These are phyloP conservation scores for Typhlichthys subterraneus DNA, from an alignment of 2,797 vertebrate species.

Conservation along the genomic window DNA sequence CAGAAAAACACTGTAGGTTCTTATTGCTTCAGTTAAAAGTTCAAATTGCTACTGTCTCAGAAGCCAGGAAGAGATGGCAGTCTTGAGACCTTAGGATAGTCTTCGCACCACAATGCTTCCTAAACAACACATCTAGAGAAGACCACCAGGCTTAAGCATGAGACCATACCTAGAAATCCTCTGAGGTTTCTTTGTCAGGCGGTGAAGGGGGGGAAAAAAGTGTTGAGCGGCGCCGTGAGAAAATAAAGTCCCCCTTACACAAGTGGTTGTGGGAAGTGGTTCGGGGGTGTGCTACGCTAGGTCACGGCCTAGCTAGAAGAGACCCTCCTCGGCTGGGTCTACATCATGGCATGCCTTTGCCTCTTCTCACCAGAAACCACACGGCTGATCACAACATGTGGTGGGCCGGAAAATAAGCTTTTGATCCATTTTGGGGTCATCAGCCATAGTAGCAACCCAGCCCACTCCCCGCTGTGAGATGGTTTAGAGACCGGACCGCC, in stretches of 20 bases:
- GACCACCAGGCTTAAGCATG: neutral
- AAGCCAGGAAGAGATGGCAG: constrained; percentile 7
- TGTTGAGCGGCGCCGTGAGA: too few relatives aligned
- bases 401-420: neutral
- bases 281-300: too few relatives aligned
- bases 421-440: neutral
- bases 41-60: constrained; percentile 4
- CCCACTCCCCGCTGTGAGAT: neutral
- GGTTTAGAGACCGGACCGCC: neutral
- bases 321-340: too few relatives aligned
- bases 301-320: too few relatives aligned
- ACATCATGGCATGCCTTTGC: neutral
- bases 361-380: neutral
- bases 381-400: neutral
- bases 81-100: neutral
- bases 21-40: constrained; percentile 15
- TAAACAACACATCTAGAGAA: neutral
- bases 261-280: too few relatives aligned
- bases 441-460: neutral
- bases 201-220: too few relatives aligned
- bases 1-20: constrained; percentile 7
- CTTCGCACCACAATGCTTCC: neutral
- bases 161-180: too few relatives aligned
- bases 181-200: too few relatives aligned
- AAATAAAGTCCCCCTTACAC: too few relatives aligned